Conservation (phyloP, 37 sponge, comb jelly and placozoan genomes). For the Eunapius fragilis region DNA sequence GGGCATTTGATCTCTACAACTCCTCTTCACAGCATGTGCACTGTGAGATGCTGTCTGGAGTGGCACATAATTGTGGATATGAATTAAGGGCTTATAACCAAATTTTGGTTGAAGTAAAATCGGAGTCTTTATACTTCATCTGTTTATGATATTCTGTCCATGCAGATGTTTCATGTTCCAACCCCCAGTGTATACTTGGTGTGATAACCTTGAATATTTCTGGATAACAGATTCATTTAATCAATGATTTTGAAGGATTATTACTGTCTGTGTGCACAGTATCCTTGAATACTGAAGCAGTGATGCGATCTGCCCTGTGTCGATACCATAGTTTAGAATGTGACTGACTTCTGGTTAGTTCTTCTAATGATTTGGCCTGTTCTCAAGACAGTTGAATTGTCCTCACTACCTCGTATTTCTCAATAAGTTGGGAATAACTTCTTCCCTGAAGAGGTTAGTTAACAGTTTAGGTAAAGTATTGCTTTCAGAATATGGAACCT, state of each 20-base stretch:
- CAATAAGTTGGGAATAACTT: no score
- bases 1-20: background rate
- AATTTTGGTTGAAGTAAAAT: background rate
- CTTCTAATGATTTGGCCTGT: no score
- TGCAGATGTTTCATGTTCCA: background rate
- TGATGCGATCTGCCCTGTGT: background rate
- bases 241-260: background rate
- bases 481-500: constrained; percentile 26
- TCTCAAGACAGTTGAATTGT: no score
- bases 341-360: background rate
- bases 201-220: background rate
- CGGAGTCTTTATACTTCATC: background rate
- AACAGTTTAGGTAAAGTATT: constrained; percentile 30
- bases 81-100: background rate
- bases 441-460: constrained; percentile 19
- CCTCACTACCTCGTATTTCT: constrained; percentile 36
- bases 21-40: background rate
- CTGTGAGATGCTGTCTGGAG: background rate
- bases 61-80: background rate
- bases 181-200: background rate
- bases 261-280: background rate
- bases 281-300: background rate
- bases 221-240: background rate
- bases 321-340: background rate
- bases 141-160: background rate